Evolutionary conservation across 2,113 vertebrate genomes (phyloP), one percentile per base, ranked within the genome.

Genomic region (Labeo rohita): DNA sequence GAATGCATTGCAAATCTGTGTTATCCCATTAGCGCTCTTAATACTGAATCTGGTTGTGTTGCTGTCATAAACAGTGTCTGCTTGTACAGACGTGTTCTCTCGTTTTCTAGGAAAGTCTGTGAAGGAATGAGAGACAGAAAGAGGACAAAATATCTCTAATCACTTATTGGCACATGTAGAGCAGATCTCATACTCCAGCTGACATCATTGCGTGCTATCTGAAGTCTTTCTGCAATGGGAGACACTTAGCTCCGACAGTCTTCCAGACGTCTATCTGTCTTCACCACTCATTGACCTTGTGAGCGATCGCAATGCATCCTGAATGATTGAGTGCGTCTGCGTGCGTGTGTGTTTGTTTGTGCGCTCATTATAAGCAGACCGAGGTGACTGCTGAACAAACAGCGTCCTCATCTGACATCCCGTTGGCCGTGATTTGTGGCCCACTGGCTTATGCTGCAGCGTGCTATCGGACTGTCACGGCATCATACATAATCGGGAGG

Each of bases 211-310:
- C 39, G 50, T 75, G 23, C 23, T 52, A 76, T 76, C 74, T 63
- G 39, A 63, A 45, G 77, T 45, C 54, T 63, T 47, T 80, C 77
- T 23, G 56, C 77, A 23, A 39, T 21, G 13, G 16, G 56, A 80
- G 56, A 80, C 56, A 45, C 54, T 61, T 43, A 59, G 76, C 54
- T 61, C 39, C 36, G 16, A 45, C 68, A 70, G 36, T 70, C 66
- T 70, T 68, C 23, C 45, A 82, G 65, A 54, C 16, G 6, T 61
- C 83, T 85, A 28, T 84, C 73, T 45, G 77, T 77, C 52, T 89
- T 82, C 85, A 73, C 78, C 66, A 73, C 61, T 89, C 87, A 83
- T 81, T 86, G 85, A 81, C 61, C 70, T 84, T 87, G 87, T 87
- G 85, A 87, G 28, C 70, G 52, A 89, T 85, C 86, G 18, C 70